Base-by-base conservation (phyloP, 2,113 vertebrate species). In the Pipa parva region DNA sequence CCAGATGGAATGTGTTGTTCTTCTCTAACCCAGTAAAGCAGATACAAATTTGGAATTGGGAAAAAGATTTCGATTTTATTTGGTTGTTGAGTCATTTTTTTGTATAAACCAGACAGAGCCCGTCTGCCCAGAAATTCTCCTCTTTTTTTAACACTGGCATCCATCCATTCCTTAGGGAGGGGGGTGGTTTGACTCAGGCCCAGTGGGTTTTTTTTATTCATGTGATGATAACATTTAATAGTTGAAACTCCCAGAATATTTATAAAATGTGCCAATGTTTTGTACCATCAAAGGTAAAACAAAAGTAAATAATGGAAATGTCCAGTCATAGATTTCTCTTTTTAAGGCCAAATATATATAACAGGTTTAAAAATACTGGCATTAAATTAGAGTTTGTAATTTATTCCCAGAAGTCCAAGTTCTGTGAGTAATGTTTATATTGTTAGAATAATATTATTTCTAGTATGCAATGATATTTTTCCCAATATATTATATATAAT, bases 1-100 rank as follows among this genome's bases (percentile, higher is more conserved):
- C 24, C 65, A 52, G 48, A 69, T 69, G 57, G 57, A 59, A 69
- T 54, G 26, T 69, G 48, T 59, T 60, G 65, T 31, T 24, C 33
- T 60, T 25, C 11, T 56, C 10, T 12, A 45, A 52, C 33, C 24
- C 29, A 42, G 11, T 25, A 51, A 54, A 11, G 31, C 25, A 60
- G 24, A 52, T 37, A 26, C 28, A 59, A 60, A 46, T 42, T 27
- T 29, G n/a, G 13, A 26, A 52, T 60, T 42, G 42, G 65, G 25
- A 54, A 51, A 60, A 17, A n/a, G 27, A 45, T 42, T 29, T 52
- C 15, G 20, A 67, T 33, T 67, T 12, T 59, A 66, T 33, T 58
- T 22, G 26, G 25, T 50, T 24, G 21, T 28, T 50, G 21, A 59
- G 21, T 67, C 18, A 52, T 51, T 68, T 36, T 68, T 15, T 36